phyloP scores from a whole-genome alignment of 2,113 vertebrate genomes.

The Mionectes macconnelli region DNA sequence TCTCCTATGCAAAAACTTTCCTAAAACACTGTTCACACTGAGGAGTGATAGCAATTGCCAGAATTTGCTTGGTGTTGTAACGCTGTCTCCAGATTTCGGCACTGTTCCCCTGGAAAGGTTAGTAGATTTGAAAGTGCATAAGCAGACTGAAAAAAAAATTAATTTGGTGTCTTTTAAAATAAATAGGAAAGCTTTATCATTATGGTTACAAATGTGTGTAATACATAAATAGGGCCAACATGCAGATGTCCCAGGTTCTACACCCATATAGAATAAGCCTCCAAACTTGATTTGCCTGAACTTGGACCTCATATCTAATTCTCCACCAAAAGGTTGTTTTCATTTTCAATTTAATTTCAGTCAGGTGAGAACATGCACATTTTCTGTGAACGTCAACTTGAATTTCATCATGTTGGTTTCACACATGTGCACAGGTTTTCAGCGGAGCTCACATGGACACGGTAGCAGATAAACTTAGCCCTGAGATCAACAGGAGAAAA shows the following conservation, averaged over 20 bases:
- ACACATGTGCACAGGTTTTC: background rate
- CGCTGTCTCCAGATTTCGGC: background rate
- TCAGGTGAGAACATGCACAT: background rate
- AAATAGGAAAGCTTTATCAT: background rate
- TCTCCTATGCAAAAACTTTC: background rate
- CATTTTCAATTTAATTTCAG: background rate
- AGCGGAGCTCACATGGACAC: background rate
- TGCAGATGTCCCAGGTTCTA: background rate
- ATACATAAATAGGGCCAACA: background rate
- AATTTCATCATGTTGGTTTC: background rate
- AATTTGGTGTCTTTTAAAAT: background rate
- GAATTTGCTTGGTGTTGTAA: background rate
- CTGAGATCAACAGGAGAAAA: background rate
- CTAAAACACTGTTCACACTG: background rate
- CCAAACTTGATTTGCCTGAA: background rate
- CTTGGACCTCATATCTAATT: background rate
- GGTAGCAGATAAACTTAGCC: background rate
- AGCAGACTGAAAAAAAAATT: background rate
- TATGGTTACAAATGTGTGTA: background rate
- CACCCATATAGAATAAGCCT: rapidly evolving
- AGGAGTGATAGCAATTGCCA: background rate
- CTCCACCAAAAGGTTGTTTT: background rate
- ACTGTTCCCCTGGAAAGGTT: background rate
- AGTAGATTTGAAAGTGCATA: background rate
- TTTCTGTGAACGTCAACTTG: background rate